Conservation (phyloP, 2,888 invertebrate species). For the Caenorhabditis becei region DNA sequence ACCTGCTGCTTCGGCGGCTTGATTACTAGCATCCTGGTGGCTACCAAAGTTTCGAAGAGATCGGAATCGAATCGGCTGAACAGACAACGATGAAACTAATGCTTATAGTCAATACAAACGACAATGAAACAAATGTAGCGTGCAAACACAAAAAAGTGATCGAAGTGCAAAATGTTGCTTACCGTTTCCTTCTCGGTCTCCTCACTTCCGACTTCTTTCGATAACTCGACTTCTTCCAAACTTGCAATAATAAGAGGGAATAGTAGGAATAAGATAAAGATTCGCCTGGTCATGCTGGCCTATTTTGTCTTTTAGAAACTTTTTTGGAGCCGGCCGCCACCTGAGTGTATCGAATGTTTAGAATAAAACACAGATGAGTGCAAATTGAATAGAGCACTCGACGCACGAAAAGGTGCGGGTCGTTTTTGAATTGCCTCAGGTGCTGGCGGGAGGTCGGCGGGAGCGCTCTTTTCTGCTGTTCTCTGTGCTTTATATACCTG, state of each 20-base stretch:
- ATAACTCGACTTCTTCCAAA: conserved; percentile 35
- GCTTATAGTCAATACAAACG: background rate
- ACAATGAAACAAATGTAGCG: conserved; percentile 15
- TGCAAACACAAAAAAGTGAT: background rate
- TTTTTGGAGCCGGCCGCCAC: conserved; percentile 39
- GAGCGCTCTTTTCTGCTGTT: conserved; percentile 55
- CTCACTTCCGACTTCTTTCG: conserved; percentile 39
- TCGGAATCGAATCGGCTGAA: conserved; percentile 52
- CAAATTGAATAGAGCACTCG: conserved; percentile 62
- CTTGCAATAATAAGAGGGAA: conserved; percentile 28
- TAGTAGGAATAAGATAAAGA: conserved; percentile 26
- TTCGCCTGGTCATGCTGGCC: conserved; percentile 26
- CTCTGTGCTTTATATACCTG: conserved; percentile 58
- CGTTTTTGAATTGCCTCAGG: conserved; percentile 58
- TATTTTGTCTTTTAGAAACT: conserved; percentile 35
- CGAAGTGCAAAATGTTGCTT: conserved; percentile 26
- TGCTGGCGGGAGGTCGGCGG: conserved; percentile 48
- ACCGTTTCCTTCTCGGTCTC: conserved; percentile 45
- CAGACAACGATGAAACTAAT: background rate
- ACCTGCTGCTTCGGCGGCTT: conserved; percentile 30
- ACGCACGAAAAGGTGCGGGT: conserved; percentile 61
- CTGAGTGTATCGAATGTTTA: conserved; percentile 60
- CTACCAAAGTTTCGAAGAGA: conserved; percentile 39
- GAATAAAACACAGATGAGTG: conserved; percentile 62
- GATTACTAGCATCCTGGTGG: conserved; percentile 45